Conservation (phyloP, 1,140 invertebrate genomes). For the Drosophila sulfurigaster region DNA sequence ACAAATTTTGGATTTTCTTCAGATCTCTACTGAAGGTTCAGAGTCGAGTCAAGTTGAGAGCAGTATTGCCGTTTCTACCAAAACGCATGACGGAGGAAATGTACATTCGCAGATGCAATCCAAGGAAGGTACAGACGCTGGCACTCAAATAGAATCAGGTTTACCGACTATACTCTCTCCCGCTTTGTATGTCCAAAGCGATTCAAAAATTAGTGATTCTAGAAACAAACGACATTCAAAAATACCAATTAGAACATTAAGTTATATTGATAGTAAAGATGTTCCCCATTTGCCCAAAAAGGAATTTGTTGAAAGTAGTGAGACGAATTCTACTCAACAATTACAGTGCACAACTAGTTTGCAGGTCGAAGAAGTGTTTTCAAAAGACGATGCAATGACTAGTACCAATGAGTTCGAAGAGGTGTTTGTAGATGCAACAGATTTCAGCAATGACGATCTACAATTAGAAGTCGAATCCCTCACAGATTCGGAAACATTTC, state of each 20-base stretch:
- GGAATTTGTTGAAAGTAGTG: neutral
- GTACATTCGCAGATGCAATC: neutral
- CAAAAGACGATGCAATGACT: neutral
- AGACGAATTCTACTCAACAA: neutral
- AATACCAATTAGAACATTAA: conserved; percentile 69
- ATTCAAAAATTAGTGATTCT: conserved; percentile 5
- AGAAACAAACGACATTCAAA: conserved; percentile 64
- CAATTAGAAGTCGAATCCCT: conserved; percentile 47
- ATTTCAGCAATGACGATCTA: conserved; percentile 52
- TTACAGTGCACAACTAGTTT: neutral
- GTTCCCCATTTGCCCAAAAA: conserved; percentile 30
- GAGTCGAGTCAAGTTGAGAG: neutral
- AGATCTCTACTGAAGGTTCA: too few relatives aligned
- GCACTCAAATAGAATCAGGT: neutral
- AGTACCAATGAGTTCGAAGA: conserved; percentile 58
- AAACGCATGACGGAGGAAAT: neutral
- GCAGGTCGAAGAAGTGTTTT: too few relatives aligned
- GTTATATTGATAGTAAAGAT: conserved; percentile 56
- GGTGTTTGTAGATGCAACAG: conserved; percentile 70
- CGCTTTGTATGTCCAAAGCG: neutral
- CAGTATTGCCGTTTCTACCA: neutral
- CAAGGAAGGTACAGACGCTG: neutral
- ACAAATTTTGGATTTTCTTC: too few relatives aligned
- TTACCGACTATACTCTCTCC: neutral
- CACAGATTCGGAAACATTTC: conserved; percentile 60